Conservation (phyloP, 1,140 invertebrate species). For the Araneus ventricosus region DNA sequence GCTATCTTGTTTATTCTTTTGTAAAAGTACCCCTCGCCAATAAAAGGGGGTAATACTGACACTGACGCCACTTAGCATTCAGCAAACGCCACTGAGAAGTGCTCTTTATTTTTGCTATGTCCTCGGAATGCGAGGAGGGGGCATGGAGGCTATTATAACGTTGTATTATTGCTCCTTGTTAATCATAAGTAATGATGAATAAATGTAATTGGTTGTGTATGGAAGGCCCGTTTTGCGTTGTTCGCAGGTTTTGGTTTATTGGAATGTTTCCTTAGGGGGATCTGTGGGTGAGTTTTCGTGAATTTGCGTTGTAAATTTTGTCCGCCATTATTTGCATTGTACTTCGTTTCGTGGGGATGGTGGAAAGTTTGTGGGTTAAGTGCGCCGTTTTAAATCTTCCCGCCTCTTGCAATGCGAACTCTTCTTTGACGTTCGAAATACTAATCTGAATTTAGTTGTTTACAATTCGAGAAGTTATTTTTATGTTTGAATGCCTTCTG, state of each 20-base stretch:
- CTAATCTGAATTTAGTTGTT: constrained; percentile 1
- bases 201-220: constrained; percentile 63
- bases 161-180: constrained; percentile 53
- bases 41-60: constrained; percentile 27
- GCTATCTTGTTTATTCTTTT: constrained; percentile 65
- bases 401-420: background rate
- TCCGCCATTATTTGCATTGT: background rate
- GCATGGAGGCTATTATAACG: constrained; percentile 22
- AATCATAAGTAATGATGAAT: constrained; percentile 65
- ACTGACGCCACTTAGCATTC: constrained; percentile 60
- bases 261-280: constrained; percentile 42
- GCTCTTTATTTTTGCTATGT: constrained; percentile 21
- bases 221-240: constrained; percentile 8
- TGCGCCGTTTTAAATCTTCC: constrained; percentile 10
- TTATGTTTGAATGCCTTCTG: too few species aligned
- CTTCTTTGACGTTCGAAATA: background rate
- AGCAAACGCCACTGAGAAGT: constrained; percentile 31
- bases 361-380: background rate
- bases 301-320: constrained; percentile 27
- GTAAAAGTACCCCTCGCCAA: constrained; percentile 52
- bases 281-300: constrained; percentile 7
- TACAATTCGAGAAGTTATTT: background rate
- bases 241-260: constrained; percentile 50
- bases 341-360: background rate
- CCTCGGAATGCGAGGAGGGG: background rate